A percentile compares a stretch with the other conserved stretches of the same genome.
These are phyloP conservation scores for Ephialtes manifestator DNA, from an alignment of 2,888 invertebrate species.

Conservation along the genomic window DNA sequence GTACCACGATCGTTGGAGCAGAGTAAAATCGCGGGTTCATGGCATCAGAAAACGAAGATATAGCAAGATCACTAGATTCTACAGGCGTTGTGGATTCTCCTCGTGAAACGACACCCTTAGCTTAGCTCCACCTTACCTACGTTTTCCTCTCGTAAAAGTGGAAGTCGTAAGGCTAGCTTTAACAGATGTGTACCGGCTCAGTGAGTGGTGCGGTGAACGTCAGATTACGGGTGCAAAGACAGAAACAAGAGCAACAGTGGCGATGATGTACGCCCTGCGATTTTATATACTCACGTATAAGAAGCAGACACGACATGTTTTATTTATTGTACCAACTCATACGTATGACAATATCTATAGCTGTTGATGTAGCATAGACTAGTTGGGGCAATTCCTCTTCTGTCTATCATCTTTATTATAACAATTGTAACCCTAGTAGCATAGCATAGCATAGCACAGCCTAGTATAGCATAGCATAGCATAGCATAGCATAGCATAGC, in stretches of 20 bases:
- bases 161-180: neutral
- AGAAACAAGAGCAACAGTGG: neutral
- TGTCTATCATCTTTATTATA: neutral
- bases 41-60: neutral
- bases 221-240: neutral
- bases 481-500: too few species aligned
- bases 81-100: neutral
- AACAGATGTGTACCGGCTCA: neutral
- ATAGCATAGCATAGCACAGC: too few species aligned
- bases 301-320: neutral
- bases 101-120: neutral
- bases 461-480: too few species aligned
- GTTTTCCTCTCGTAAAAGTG: conserved; percentile 2
- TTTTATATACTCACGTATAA: neutral
- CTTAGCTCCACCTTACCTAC: neutral
- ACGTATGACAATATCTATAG: neutral
- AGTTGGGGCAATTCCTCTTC: neutral
- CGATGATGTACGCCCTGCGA: neutral
- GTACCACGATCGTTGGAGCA: neutral
- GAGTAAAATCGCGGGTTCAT: neutral
- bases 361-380: neutral
- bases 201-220: neutral
- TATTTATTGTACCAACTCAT: neutral
- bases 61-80: neutral
- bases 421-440: neutral